Evolutionary conservation across 1,140 invertebrate species (phyloP).

Genomic region (Philopotamus ludificatus): DNA sequence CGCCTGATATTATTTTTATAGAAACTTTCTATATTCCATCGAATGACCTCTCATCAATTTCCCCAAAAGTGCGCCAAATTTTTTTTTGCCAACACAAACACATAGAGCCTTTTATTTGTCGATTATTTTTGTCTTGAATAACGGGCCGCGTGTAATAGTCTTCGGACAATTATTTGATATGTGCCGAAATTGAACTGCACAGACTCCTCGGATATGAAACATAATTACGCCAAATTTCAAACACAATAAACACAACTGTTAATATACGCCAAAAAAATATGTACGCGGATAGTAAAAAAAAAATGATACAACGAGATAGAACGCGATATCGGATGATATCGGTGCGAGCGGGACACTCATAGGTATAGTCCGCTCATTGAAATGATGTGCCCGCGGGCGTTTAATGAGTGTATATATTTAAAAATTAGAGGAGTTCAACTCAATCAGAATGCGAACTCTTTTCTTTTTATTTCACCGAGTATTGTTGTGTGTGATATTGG

Average conservation of each 20-base stretch:
- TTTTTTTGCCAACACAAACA: neutral
- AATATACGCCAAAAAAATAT: constrained; percentile 24
- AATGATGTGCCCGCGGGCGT: constrained; percentile 13
- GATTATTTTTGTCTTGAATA: constrained; percentile 1
- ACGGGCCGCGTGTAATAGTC: constrained; percentile 22
- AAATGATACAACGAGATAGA: constrained; percentile 2
- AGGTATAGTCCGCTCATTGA: constrained; percentile 21
- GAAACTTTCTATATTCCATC: too few species aligned
- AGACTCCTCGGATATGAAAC: constrained; percentile 11
- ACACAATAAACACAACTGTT: constrained; percentile 30
- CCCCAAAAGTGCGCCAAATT: neutral
- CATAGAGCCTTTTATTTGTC: neutral
- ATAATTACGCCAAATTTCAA: constrained; percentile 28
- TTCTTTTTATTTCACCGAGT: neutral
- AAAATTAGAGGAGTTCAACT: constrained; percentile 16
- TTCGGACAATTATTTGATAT: constrained; percentile 27
- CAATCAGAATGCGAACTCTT: neutral
- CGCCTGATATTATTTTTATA: too few species aligned
- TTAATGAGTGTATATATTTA: constrained; percentile 12
- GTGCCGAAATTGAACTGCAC: constrained; percentile 28
- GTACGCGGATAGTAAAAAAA: neutral
- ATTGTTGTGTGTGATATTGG: neutral
- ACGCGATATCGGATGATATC: constrained; percentile 11
- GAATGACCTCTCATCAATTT: too few species aligned
- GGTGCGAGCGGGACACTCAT: neutral